Evolutionary conservation across 1,140 invertebrate species (phyloP).

Genomic region (Macrobrachium nipponense): DNA sequence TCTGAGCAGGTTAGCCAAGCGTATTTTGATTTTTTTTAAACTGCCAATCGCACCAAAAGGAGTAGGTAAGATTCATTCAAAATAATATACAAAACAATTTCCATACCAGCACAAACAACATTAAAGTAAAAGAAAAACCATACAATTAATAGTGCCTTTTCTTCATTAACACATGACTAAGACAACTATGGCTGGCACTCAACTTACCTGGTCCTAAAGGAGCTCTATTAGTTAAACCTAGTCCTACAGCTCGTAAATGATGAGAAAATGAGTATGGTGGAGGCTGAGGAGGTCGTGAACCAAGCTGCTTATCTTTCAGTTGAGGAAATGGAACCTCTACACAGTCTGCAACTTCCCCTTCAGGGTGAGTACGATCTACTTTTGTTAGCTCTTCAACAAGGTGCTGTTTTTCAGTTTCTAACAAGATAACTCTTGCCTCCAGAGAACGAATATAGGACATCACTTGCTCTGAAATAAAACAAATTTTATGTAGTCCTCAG

Average conservation of each 20-base stretch:
- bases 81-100: no score
- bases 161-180: background rate
- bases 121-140: background rate
- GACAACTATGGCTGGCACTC: background rate
- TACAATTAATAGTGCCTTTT: background rate
- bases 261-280: constrained; percentile 68
- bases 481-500: background rate
- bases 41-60: no score
- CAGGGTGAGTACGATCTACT: constrained; percentile 48
- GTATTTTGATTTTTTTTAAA: no score
- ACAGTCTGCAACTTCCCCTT: constrained; percentile 57
- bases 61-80: no score
- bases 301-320: background rate
- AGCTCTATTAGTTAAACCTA: constrained; percentile 66
- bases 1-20: no score
- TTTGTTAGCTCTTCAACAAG: constrained; percentile 66
- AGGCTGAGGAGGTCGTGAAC: constrained; percentile 66
- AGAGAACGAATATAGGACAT: constrained; percentile 89
- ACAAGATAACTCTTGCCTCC: constrained; percentile 84
- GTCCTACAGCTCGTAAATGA: constrained; percentile 68
- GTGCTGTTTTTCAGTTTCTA: constrained; percentile 83
- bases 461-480: constrained; percentile 74
- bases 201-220: constrained; percentile 52
- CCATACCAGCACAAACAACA: no score
- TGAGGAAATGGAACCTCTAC: constrained; percentile 67